A percentile compares a stretch with the other conserved stretches of the same genome.
These are phyloP conservation scores for Cliona cf. orientalis DNA, from an alignment of 37 sponge, comb jelly and placozoan species.

Conservation along the genomic window DNA sequence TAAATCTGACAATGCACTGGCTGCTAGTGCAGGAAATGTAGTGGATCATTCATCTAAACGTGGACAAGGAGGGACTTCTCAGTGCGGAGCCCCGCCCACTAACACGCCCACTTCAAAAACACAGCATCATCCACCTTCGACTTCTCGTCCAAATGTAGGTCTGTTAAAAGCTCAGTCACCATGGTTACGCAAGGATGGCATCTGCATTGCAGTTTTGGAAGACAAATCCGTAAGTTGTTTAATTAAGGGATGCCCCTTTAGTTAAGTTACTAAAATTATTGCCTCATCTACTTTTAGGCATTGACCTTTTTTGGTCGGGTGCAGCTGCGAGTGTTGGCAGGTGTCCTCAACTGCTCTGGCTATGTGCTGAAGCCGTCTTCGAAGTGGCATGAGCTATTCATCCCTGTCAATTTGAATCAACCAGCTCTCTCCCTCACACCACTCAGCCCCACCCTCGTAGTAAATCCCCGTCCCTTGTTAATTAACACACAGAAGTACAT, in stretches of 20 bases:
- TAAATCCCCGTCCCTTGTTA: neutral
- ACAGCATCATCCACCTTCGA: too few relatives aligned
- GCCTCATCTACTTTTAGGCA: neutral
- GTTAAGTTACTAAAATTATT: neutral
- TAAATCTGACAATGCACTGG: too few relatives aligned
- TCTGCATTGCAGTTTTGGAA: slow-evolving; percentile 13
- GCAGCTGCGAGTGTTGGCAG: slow-evolving; percentile 42
- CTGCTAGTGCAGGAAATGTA: too few relatives aligned
- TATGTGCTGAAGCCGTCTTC: slow-evolving; percentile 26
- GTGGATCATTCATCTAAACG: too few relatives aligned
- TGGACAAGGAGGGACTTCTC: too few relatives aligned
- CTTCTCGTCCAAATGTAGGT: neutral
- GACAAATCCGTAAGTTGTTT: slow-evolving; percentile 13
- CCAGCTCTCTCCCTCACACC: slow-evolving; percentile 6
- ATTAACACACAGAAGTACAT: too few relatives aligned
- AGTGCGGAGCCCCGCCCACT: too few relatives aligned
- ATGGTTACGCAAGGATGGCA: neutral
- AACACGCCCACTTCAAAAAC: too few relatives aligned
- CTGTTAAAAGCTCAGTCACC: slow-evolving; percentile 11
- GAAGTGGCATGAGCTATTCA: neutral
- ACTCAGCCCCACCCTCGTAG: neutral
- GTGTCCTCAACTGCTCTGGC: slow-evolving; percentile 36
- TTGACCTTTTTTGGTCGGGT: slow-evolving; percentile 30
- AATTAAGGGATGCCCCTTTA: neutral
- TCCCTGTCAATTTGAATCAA: neutral